Base-by-base conservation (phyloP, 2,113 vertebrate species). In the Barbus barbus region DNA sequence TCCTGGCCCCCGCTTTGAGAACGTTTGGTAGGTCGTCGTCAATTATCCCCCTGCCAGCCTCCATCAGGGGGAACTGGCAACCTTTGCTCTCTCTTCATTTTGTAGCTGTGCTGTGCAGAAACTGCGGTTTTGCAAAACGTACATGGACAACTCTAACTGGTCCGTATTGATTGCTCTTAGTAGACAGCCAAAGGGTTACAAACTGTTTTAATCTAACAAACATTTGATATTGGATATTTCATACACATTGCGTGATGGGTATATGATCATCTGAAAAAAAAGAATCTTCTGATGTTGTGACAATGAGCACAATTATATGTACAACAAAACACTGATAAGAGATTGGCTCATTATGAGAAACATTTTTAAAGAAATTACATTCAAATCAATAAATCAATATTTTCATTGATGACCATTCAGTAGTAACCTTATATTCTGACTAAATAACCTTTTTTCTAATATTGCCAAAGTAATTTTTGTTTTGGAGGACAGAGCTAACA, bases 11-110 rank as follows among this genome's bases (percentile, higher is more conserved):
- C 41, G 84, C 84, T 72, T 36, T 86, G 67, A 38, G 73, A 87
- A 58, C 74, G 61, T 71, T 72, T 81, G 82, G 71, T 85, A 76
- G 76, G 72, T 87, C 81, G 63, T 58, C 85, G 90, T 90, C 84
- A 76, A 84, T 91, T 90, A 88, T 76, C 48, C 72, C n/a, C 28
- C 41, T 73, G 41, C 61, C 65, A 36, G 41, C 83, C 24, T 58
- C 56, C 65, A 81, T 81, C 86, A 81, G 48, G 87, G 48, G 80
- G 46, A 80, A 83, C 63, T 46, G 83, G 65, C 87, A 81, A 83
- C 83, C 44, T 82, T 83, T 86, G 69, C 67, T 67, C 44, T 0
- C 28, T 87, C 74, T 74, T 73, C 82, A 31, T 85, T 82, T 87
- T 78, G 51, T 58, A 28, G 65, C 51, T 73, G 46, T 7, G 69